Percentiles rank a stretch among this genome's conserved stretches.
Conservation (phyloP, 2,888 invertebrate genomes). For the Diaperis boleti region DNA sequence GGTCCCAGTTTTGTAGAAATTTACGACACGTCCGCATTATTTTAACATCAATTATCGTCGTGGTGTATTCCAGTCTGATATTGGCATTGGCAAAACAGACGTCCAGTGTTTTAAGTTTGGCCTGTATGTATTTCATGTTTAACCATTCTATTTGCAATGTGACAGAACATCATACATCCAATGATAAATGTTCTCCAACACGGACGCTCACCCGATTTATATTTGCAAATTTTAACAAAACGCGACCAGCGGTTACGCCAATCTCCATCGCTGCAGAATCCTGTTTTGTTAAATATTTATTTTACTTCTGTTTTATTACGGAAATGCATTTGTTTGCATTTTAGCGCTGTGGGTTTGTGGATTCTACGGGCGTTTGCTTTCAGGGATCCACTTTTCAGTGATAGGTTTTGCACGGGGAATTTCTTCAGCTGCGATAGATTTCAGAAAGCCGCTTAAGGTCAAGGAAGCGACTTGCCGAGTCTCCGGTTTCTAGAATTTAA, state of each 20-base stretch:
- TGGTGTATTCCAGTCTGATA: slow-evolving; percentile 34
- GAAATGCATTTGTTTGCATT: slow-evolving; percentile 11
- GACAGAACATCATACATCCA: slow-evolving; percentile 45
- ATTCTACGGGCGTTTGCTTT: not conserved
- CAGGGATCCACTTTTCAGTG: too few species aligned
- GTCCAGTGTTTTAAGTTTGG: slow-evolving; percentile 40
- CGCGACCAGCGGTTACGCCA: slow-evolving; percentile 17
- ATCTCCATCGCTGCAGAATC: slow-evolving; percentile 4
- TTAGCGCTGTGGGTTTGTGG: too few species aligned
- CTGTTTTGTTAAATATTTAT: slow-evolving; percentile 24
- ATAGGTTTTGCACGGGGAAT: too few species aligned
- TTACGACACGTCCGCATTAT: slow-evolving; percentile 11
- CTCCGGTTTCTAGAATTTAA: too few species aligned
- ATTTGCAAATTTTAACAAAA: slow-evolving; percentile 44
- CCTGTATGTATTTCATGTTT: slow-evolving; percentile 50
- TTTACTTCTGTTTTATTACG: slow-evolving; percentile 27
- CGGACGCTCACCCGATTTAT: slow-evolving; percentile 41
- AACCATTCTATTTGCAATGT: slow-evolving; percentile 52
- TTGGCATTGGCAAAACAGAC: slow-evolving; percentile 35
- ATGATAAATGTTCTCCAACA: slow-evolving; percentile 42
- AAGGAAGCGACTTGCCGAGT: too few species aligned
- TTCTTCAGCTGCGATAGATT: too few species aligned
- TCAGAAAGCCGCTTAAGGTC: too few species aligned
- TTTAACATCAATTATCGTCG: slow-evolving; percentile 29
- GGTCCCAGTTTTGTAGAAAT: not conserved